A percentile compares a stretch with the other conserved stretches of the same genome.
Evolutionary conservation across 2,888 invertebrate species (phyloP).

Genomic region (Sinodicranocentrus sp.): DNA sequence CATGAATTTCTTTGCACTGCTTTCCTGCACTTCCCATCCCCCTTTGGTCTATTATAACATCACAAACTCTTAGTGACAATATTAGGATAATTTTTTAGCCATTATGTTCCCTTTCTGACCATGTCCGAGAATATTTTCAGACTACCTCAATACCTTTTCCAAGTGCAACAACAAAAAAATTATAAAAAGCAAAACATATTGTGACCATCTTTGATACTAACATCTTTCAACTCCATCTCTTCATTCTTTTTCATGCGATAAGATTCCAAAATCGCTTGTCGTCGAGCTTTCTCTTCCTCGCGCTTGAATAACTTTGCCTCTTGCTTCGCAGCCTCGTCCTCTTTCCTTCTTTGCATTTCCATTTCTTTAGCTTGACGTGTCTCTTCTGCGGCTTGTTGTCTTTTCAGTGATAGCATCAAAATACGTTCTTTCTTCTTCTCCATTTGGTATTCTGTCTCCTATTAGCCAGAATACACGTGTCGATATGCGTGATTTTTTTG

Average conservation of each 20-base stretch:
- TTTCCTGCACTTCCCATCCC: conserved; percentile 76
- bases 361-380: conserved; percentile 90
- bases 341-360: conserved; percentile 87
- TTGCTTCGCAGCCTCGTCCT: conserved; percentile 83
- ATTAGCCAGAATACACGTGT: conserved; percentile 67
- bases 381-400: conserved; percentile 94
- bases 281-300: conserved; percentile 91
- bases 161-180: conserved; percentile 39
- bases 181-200: too few species aligned
- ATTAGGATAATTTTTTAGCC: too few species aligned
- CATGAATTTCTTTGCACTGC: conserved; percentile 78
- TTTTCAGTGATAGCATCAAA: conserved; percentile 91
- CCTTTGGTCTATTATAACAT: conserved; percentile 70
- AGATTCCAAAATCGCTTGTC: conserved; percentile 93
- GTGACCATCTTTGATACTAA: conserved; percentile 52
- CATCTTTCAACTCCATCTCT: conserved; percentile 75
- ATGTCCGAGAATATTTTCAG: conserved; percentile 34
- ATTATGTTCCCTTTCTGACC: too few species aligned
- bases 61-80: too few species aligned
- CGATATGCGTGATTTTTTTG: conserved; percentile 26
- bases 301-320: conserved; percentile 84
- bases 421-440: conserved; percentile 95
- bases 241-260: conserved; percentile 91
- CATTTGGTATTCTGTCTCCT: conserved; percentile 94
- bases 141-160: background rate